phyloP scores from a whole-genome alignment of 2,797 vertebrate genomes.

The Pantherophis vulpinus region DNA sequence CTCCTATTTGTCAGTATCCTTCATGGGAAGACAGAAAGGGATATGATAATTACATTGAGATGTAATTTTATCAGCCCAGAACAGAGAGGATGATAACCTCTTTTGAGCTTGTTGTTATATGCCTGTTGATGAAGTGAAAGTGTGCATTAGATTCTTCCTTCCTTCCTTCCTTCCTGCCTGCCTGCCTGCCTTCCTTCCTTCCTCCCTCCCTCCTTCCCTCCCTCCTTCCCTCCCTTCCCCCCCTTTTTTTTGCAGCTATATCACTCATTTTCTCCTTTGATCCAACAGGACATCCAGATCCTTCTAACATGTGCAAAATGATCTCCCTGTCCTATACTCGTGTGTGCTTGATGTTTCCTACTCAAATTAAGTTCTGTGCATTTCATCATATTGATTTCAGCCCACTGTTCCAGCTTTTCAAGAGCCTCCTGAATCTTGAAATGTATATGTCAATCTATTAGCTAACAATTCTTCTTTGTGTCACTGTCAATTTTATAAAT shows the following conservation, averaged over 20 bases:
- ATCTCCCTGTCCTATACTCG: neutral
- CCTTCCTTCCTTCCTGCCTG: too few species aligned
- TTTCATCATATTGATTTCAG: neutral
- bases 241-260: neutral
- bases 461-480: neutral
- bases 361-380: neutral
- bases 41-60: neutral
- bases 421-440: neutral
- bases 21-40: neutral
- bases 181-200: too few species aligned
- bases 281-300: neutral
- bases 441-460: neutral
- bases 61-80: neutral
- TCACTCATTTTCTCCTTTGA: neutral
- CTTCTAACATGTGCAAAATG: neutral
- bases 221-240: accelerated
- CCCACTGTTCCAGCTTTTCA: neutral
- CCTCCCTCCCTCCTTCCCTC: too few species aligned
- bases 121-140: neutral
- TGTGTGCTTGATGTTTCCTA: neutral
- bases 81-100: neutral
- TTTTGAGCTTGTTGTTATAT: neutral
- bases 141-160: neutral
- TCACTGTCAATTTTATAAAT: neutral
- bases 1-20: neutral